Conservation (phyloP, 2,113 vertebrate genomes). For the Ovibos moschatus region DNA sequence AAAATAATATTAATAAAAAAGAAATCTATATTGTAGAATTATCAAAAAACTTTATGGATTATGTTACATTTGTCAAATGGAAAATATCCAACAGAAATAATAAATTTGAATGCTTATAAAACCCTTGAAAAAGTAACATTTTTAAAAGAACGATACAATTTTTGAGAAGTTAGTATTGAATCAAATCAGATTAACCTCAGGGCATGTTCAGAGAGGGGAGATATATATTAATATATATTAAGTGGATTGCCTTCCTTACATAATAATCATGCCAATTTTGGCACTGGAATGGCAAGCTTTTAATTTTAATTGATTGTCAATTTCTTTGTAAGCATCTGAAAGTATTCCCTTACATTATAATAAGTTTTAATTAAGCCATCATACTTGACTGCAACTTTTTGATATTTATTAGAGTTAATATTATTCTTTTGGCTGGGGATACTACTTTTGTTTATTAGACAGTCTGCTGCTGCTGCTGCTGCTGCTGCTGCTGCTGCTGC, state of each 20-base stretch:
- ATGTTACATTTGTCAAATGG: neutral
- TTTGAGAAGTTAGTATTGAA: neutral
- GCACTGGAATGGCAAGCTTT: neutral
- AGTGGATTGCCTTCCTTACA: fast-evolving
- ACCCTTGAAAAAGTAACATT: neutral
- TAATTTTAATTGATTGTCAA: neutral
- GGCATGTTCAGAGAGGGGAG: neutral
- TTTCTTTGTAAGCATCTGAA: neutral
- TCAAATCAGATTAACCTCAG: neutral
- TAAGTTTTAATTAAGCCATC: neutral
- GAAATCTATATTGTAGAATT: neutral
- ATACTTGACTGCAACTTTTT: neutral
- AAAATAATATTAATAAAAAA: neutral
- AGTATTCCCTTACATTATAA: neutral
- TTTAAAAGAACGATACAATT: neutral
- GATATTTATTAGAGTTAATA: neutral
- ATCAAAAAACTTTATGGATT: neutral
- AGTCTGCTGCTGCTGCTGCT: neutral
- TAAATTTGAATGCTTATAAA: neutral
- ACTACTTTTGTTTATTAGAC: neutral
- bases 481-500: no score
- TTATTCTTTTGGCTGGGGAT: neutral
- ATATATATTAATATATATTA: fast-evolving
- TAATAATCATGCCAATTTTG: fast-evolving
- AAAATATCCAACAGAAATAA: neutral